Percentiles rank a stretch among this genome's conserved stretches.
Conservation (phyloP, 2,888 invertebrate genomes). For the Piscicola geometra region DNA sequence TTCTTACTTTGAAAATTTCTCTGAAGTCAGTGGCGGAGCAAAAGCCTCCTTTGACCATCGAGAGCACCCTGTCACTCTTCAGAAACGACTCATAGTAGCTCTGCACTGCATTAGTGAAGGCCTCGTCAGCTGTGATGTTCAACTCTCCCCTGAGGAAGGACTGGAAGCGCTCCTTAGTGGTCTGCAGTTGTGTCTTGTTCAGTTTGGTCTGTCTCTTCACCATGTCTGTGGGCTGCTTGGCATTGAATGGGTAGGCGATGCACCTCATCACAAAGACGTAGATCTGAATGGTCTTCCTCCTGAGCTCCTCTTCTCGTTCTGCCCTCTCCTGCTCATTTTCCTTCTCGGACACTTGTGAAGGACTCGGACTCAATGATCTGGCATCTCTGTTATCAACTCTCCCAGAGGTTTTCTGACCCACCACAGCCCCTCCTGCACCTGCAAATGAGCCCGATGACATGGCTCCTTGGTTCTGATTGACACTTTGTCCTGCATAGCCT, state of each 20-base stretch:
- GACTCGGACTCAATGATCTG: constrained; percentile 81
- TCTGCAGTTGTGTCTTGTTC: constrained; percentile 88
- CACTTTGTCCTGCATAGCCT: background rate
- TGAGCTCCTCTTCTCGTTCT: constrained; percentile 90
- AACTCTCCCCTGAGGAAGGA: constrained; percentile 93
- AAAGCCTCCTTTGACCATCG: constrained; percentile 95
- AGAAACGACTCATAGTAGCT: constrained; percentile 77
- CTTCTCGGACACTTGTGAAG: constrained; percentile 77
- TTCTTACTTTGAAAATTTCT: constrained; percentile 74
- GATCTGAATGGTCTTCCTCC: constrained; percentile 85
- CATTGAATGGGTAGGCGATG: constrained; percentile 97
- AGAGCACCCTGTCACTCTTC: constrained; percentile 88
- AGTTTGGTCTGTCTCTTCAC: constrained; percentile 87
- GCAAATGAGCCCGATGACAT: background rate
- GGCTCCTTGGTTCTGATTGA: background rate
- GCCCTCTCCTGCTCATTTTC: constrained; percentile 69
- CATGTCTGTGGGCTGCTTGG: constrained; percentile 98
- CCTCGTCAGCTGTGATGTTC: constrained; percentile 60
- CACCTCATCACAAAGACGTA: constrained; percentile 97
- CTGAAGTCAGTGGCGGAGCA: constrained; percentile 97
- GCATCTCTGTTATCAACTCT: constrained; percentile 54
- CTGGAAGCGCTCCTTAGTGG: constrained; percentile 88
- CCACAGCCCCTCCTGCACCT: constrained; percentile 10
- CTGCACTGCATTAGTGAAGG: constrained; percentile 96
- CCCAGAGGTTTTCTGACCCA: constrained; percentile 22